These are phyloP conservation scores for Abramis brama DNA, from an alignment of 2,113 vertebrate genomes.

Conservation along the genomic window DNA sequence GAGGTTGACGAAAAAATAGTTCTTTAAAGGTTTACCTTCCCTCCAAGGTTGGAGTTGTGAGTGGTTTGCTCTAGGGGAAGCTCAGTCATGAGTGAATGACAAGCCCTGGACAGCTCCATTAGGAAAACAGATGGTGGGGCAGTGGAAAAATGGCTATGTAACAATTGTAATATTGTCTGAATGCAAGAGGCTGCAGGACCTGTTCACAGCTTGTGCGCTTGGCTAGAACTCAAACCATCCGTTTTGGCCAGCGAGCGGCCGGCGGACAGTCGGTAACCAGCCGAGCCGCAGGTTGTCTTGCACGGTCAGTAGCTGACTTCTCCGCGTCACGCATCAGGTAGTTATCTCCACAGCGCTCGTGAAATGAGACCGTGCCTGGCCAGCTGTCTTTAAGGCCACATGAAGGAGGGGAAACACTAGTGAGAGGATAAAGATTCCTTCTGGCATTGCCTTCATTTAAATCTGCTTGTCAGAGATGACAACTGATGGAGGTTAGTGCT, in stretches of 20 bases:
- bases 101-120: conserved; percentile 72
- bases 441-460: conserved; percentile 21
- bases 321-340: conserved; percentile 38
- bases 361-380: conserved; percentile 8
- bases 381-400: conserved; percentile 44
- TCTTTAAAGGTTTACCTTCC: conserved; percentile 23
- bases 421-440: conserved; percentile 9
- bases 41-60: conserved; percentile 51
- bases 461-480: conserved; percentile 35
- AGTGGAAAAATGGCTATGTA: conserved; percentile 61
- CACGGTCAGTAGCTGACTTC: neutral
- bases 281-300: conserved; percentile 18
- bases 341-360: conserved; percentile 27
- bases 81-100: conserved; percentile 71
- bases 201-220: conserved; percentile 67
- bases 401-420: neutral
- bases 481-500: conserved; percentile 15
- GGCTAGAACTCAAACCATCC: conserved; percentile 64
- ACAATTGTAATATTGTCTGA: conserved; percentile 67
- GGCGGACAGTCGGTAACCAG: conserved; percentile 41
- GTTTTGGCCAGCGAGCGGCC: conserved; percentile 50
- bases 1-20: neutral
- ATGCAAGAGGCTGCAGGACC: conserved; percentile 65
- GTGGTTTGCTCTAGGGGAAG: conserved; percentile 56
- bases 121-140: conserved; percentile 70